These are phyloP conservation scores for Mechanitis mazaeus DNA, from an alignment of 2,888 invertebrate genomes.

Conservation along the genomic window DNA sequence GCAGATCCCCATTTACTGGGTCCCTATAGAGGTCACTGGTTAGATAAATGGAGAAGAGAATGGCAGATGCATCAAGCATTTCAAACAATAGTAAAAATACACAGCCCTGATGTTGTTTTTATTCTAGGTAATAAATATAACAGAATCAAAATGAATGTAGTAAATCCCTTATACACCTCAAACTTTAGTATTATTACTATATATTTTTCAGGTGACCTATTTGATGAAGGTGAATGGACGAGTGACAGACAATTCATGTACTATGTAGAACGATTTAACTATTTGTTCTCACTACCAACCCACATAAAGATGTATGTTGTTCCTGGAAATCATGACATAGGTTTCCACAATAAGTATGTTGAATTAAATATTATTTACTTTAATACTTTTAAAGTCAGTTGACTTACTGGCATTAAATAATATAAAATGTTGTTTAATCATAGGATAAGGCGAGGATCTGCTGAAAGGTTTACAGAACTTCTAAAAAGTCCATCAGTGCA, in stretches of 20 bases:
- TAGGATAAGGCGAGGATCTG: slow-evolving; percentile 75
- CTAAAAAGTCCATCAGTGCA: slow-evolving; percentile 86
- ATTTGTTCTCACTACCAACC: slow-evolving; percentile 83
- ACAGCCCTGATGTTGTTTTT: slow-evolving; percentile 92
- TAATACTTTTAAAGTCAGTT: background rate
- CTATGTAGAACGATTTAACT: slow-evolving; percentile 87
- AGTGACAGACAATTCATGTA: slow-evolving; percentile 84
- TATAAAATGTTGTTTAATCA: slow-evolving; percentile 23
- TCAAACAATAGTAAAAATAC: slow-evolving; percentile 86
- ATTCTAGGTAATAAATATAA: slow-evolving; percentile 80
- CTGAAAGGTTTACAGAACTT: slow-evolving; percentile 80
- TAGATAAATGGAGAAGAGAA: slow-evolving; percentile 95
- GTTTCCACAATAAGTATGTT: slow-evolving; percentile 93
- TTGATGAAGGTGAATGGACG: slow-evolving; percentile 96
- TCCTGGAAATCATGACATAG: slow-evolving; percentile 98
- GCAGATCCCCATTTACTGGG: slow-evolving; percentile 96
- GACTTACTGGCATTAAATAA: background rate
- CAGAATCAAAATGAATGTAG: background rate
- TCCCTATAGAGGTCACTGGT: slow-evolving; percentile 91
- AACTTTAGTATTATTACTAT: slow-evolving; percentile 1
- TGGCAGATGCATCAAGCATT: slow-evolving; percentile 98
- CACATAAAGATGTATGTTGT: slow-evolving; percentile 82
- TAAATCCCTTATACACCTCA: background rate
- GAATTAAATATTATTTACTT: slow-evolving; percentile 8
- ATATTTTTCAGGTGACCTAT: slow-evolving; percentile 86